phyloP scores from a whole-genome alignment of 2,888 invertebrate species.

The Cataglyphis cursor region DNA sequence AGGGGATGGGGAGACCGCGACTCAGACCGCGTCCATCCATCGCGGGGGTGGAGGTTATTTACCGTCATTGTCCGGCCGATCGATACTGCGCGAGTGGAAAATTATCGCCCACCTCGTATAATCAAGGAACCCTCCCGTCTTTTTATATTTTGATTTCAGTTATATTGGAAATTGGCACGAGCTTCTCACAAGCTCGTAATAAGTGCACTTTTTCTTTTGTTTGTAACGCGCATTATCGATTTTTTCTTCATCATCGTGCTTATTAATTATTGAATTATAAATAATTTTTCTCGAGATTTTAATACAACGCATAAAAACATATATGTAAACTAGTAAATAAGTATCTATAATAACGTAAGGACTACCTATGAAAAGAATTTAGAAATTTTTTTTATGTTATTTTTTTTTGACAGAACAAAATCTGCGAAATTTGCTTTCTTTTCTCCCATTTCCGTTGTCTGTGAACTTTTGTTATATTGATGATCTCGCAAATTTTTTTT shows the following conservation, averaged over 20 bases:
- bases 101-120: conserved; percentile 55
- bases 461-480: background rate
- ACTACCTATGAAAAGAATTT: background rate
- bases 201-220: conserved; percentile 5
- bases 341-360: background rate
- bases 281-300: background rate
- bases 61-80: conserved; percentile 64
- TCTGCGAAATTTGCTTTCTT: background rate
- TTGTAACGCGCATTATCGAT: background rate
- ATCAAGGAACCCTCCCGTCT: conserved; percentile 31
- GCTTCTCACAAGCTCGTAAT: conserved; percentile 61
- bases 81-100: conserved; percentile 59
- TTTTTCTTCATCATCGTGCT: background rate
- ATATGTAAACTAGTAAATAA: background rate
- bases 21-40: conserved; percentile 44
- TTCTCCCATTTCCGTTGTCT: background rate
- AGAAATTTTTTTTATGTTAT: background rate
- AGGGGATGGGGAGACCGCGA: conserved; percentile 39
- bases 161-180: conserved; percentile 64
- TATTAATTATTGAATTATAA: background rate
- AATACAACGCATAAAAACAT: background rate
- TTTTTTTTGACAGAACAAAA: background rate
- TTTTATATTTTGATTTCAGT: conserved; percentile 50
- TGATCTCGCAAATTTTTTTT: background rate
- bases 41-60: conserved; percentile 61